Base-by-base conservation (phyloP, 2,113 vertebrate genomes). In the Leuciscus idus region DNA sequence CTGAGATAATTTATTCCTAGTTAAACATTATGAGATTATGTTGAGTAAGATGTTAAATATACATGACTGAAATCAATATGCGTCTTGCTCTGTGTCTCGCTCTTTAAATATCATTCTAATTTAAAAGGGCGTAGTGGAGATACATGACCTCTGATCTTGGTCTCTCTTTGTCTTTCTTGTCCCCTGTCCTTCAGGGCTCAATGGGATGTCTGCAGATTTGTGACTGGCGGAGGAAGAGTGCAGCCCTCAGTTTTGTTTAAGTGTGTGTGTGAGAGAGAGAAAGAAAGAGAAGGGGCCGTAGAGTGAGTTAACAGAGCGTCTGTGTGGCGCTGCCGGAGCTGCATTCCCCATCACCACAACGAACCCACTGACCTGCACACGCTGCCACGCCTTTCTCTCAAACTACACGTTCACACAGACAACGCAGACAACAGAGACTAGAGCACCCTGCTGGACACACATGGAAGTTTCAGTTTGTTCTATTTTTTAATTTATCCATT, bases 281-380 rank as follows among this genome's bases (percentile, higher is more conserved):
- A 9, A 72, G 33, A 72, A 10, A 72, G 52, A 2, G 61, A 23
- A 62, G 26, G 62, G 46, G 43, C 43, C 59, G 74, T 79, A 81
- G 70, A 87, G 59, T 57, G 66, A 84, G 74, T 87, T 87, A 85
- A 89, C 85, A 48, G 62, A 89, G 84, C 82, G 62, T 81, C 87
- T 87, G 79, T 86, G 84, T 87, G 84, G 87, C 61, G 70, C 89
- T 64, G 77, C 30, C 77, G 66, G 85, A 85, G 84, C 87, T 87
- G 87, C 84, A 87, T 87, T 89, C 88, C 83, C 82, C 88, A 89
- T 89, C 86, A 87, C 78, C 86, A 90, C 84, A 79, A 82, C 81
- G 87, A 89, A 90, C 89, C 85, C 86, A 52, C 76, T 90, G 89
- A 90, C 86, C 87, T 43, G 82, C 72, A 72, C 62, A 79, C 33